These are phyloP conservation scores for Calliopum simillimum DNA, from an alignment of 2,888 invertebrate species.

Conservation along the genomic window DNA sequence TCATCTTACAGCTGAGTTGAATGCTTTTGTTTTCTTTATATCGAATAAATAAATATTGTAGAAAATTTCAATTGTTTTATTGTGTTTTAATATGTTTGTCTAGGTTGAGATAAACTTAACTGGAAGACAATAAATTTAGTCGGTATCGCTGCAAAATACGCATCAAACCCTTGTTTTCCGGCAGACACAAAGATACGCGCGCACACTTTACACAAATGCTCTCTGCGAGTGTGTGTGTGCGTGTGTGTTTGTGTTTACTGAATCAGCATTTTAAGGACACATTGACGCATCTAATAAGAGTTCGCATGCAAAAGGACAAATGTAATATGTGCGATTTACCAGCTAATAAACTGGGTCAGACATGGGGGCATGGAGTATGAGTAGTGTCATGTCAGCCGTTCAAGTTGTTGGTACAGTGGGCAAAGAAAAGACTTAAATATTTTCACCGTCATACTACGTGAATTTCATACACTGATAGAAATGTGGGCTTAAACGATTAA, in stretches of 20 bases:
- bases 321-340: constrained; percentile 17
- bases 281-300: constrained; percentile 44
- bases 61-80: constrained; percentile 57
- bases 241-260: constrained; percentile 17
- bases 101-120: constrained; percentile 60
- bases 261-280: constrained; percentile 44
- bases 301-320: constrained; percentile 11
- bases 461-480: too few relatives aligned
- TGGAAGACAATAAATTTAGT: constrained; percentile 61
- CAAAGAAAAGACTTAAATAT: too few relatives aligned
- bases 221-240: background rate
- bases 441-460: too few relatives aligned
- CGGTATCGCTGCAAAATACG: constrained; percentile 40
- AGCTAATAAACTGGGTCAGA: constrained; percentile 28
- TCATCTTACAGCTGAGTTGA: constrained; percentile 15
- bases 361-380: background rate
- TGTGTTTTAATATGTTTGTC: constrained; percentile 47
- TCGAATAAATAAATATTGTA: constrained; percentile 42
- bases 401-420: too few relatives aligned
- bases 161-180: background rate
- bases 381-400: too few relatives aligned
- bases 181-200: background rate
- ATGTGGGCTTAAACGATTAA: too few relatives aligned
- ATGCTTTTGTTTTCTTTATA: constrained; percentile 12
- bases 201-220: background rate